Conservation (phyloP, 2,113 vertebrate species). For the Carettochelys insculpta region DNA sequence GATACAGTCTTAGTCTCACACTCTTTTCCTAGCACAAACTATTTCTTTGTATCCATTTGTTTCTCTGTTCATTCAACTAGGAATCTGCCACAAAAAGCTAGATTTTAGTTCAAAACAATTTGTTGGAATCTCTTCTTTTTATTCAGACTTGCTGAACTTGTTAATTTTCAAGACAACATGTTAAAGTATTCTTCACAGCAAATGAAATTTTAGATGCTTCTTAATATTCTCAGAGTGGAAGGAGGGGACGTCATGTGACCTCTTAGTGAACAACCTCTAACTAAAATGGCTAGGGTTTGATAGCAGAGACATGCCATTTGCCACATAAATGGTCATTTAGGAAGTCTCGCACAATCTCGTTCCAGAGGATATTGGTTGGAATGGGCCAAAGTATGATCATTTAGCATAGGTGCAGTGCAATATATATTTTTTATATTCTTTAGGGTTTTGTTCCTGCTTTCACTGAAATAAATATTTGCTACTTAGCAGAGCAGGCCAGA, state of each 20-base stretch:
- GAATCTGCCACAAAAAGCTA: background rate
- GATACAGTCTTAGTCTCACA: background rate
- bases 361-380: background rate
- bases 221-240: background rate
- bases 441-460: background rate
- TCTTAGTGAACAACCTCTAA: background rate
- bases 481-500: background rate
- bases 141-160: slow-evolving; percentile 14
- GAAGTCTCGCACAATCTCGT: background rate
- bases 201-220: background rate
- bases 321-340: background rate
- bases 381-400: background rate
- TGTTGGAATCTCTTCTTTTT: background rate
- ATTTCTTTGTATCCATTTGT: background rate
- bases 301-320: background rate
- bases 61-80: background rate
- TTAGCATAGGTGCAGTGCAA: fast-evolving
- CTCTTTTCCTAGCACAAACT: background rate
- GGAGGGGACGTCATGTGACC: background rate
- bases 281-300: background rate
- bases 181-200: background rate
- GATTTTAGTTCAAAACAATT: background rate
- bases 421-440: fast-evolving
- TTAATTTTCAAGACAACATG: slow-evolving; percentile 3
- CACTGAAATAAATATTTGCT: background rate